A percentile compares a stretch with the other conserved stretches of the same genome.
phyloP scores from a whole-genome alignment of 2,113 vertebrate genomes.

The Elachura formosa region DNA sequence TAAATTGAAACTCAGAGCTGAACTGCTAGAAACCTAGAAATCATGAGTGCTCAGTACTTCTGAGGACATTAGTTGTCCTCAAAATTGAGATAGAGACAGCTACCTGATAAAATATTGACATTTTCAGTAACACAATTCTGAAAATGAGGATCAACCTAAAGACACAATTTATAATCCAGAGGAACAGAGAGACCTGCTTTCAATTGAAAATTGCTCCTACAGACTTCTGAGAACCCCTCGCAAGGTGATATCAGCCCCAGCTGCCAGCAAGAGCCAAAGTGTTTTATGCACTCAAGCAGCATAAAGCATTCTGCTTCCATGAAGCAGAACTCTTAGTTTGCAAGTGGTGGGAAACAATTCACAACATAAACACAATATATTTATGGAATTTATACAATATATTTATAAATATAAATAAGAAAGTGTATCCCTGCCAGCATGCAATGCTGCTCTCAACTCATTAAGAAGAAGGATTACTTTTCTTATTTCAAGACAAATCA shows the following conservation, averaged over 20 bases:
- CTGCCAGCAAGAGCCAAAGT: background rate
- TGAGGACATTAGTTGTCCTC: background rate
- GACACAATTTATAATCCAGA: background rate
- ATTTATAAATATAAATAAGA: background rate
- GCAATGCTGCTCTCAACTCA: background rate
- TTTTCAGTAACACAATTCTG: background rate
- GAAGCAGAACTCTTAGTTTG: background rate
- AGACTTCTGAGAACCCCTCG: background rate
- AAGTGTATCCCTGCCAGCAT: accelerated
- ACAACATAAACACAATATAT: too few relatives aligned
- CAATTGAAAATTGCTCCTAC: background rate
- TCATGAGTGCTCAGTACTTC: background rate
- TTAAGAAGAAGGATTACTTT: background rate
- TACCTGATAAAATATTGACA: background rate
- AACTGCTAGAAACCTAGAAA: background rate
- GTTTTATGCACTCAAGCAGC: background rate
- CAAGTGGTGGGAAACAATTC: background rate
- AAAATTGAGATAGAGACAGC: background rate
- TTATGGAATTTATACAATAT: too few relatives aligned
- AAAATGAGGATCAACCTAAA: background rate
- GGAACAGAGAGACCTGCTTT: background rate
- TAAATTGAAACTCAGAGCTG: background rate
- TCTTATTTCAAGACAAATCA: background rate
- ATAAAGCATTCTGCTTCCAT: too few relatives aligned
- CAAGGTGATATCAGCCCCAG: background rate